Percentiles rank a stretch among this genome's conserved stretches.
phyloP scores from a whole-genome alignment of 1,140 invertebrate species.

The Copidosoma floridanum region DNA sequence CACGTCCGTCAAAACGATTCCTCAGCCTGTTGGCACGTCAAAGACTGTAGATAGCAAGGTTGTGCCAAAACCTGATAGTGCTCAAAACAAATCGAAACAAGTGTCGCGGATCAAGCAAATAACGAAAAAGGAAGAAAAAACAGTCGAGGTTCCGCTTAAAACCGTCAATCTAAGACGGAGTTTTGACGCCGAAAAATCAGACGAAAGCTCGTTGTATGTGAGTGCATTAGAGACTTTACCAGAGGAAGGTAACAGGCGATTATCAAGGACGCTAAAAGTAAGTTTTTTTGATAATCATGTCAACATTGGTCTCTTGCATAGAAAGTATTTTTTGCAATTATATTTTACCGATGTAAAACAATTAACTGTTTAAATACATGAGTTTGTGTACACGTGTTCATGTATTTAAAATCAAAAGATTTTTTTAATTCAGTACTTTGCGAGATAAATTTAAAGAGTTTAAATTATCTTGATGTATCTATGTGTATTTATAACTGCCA shows the following conservation, averaged over 20 bases:
- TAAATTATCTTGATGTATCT: too few relatives aligned
- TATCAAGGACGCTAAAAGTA: constrained; percentile 33
- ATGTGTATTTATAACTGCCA: too few relatives aligned
- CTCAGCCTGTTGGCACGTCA: constrained; percentile 17
- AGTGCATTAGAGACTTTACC: constrained; percentile 71
- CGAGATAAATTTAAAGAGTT: too few relatives aligned
- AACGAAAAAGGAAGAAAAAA: constrained; percentile 44
- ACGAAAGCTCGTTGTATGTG: constrained; percentile 67
- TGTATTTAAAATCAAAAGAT: not conserved
- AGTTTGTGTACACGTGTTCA: not conserved
- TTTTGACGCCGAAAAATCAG: constrained; percentile 62
- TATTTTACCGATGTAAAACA: not conserved
- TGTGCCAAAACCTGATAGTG: constrained; percentile 30
- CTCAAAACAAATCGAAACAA: constrained; percentile 35
- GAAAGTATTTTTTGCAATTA: too few relatives aligned
- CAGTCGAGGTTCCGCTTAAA: constrained; percentile 34
- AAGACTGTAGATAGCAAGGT: constrained; percentile 23
- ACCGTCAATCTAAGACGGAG: constrained; percentile 38
- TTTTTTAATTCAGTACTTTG: not conserved
- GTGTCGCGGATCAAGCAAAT: constrained; percentile 28
- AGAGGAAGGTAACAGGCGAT: constrained; percentile 39
- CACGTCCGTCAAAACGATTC: constrained; percentile 28
- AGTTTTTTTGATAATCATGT: constrained; percentile 53
- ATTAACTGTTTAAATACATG: not conserved
- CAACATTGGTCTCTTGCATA: too few relatives aligned